Evolutionary conservation across 2,888 invertebrate species (phyloP), one percentile per base, ranked within the genome.

Genomic region (Synanthedon vespiformis): DNA sequence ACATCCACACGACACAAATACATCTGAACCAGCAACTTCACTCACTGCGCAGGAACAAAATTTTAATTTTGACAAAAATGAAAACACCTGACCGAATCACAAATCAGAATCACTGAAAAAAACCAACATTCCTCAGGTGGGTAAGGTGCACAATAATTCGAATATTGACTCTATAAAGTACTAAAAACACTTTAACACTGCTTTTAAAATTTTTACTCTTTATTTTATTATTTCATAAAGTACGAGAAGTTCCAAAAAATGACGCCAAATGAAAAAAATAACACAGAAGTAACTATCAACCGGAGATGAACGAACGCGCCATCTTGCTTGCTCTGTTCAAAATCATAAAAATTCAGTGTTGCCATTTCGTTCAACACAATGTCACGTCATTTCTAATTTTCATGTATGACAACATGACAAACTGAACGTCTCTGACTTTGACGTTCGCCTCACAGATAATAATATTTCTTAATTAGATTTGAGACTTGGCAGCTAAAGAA

Each of bases 81-180:
- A 86, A 86, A 88, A 88, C 89, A 89, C 88, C 88, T 89, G 88
- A 89, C 88, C 84, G 77, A 84, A 88, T 85, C 88, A 89, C 88
- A 88, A 88, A 89, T 88, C 87, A 86, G 34, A 34, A 34, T 34
- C 34, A 34, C 34, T 86, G 88, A 87, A 88, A 89, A 88, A 89
- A 89, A 87, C 81, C 81, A 88, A 88, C 89, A 89, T 89, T 89
- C 89, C 89, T 90, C 89, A 90, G 89, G 89, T 90, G 89, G 89
- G 88, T 87, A 80, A 83, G 72, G 77, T 76, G 71, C 80, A 84
- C 81, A 40, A 16, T 52, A 22, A 10, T 11, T 11, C 4, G 12
- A 49, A 13, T 40, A 74, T 58, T 60, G 65, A 67, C 61, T 74
- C 73, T 66, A 61, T 66, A 63, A 57, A 68, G 62, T 64, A 67